A percentile compares a stretch with the other conserved stretches of the same genome.
phyloP scores from a whole-genome alignment of 2,113 vertebrate species.

The Tautogolabrus adspersus region DNA sequence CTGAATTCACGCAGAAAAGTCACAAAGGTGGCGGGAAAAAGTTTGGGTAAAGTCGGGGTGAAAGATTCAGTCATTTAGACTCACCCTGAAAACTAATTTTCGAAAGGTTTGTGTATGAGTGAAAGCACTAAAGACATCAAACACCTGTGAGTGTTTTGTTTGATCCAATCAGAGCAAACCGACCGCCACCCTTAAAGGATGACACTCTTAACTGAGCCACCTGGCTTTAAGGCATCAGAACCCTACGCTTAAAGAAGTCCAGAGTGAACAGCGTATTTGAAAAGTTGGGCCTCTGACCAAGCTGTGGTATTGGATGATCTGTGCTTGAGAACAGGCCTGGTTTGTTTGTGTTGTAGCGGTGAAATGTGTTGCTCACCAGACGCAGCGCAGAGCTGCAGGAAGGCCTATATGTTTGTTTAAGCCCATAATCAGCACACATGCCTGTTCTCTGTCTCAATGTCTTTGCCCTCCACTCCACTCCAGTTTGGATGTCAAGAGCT shows the following conservation, averaged over 20 bases:
- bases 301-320: background rate
- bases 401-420: conserved; percentile 6
- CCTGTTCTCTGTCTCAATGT: conserved; percentile 30
- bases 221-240: background rate
- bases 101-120: no score
- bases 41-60: no score
- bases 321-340: no score
- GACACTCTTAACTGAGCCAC: no score
- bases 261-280: background rate
- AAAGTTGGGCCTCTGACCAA: background rate
- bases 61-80: no score
- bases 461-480: conserved; percentile 27
- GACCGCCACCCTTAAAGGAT: no score
- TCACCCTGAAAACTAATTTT: no score
- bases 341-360: conserved; percentile 3
- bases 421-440: conserved; percentile 41
- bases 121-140: no score
- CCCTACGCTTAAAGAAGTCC: background rate
- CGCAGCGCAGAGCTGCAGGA: conserved; percentile 8
- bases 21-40: no score
- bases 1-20: no score
- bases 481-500: conserved; percentile 45
- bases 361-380: background rate
- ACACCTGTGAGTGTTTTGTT: no score
- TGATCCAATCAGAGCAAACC: no score